Evolutionary conservation across 64 coral and sea anemone species (phyloP).

Genomic region (Montipora sp.): DNA sequence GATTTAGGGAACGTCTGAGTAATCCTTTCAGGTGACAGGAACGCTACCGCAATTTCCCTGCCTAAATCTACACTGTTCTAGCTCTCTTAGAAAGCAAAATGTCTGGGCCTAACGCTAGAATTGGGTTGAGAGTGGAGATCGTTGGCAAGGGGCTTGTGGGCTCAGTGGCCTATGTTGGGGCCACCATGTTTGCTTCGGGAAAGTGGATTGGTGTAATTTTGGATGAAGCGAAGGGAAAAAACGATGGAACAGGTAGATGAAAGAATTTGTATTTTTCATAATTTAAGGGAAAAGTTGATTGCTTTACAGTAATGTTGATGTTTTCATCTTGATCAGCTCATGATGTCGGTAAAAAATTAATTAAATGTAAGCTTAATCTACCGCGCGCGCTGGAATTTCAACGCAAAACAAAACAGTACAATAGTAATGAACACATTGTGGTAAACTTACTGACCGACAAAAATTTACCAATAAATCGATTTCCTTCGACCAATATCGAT

Average conservation of each 20-base stretch:
- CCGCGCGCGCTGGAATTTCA: too few species aligned
- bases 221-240: conserved; percentile 95
- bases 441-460: too few species aligned
- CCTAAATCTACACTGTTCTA: background rate
- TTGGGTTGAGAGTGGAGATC: conserved; percentile 88
- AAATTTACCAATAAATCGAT: too few species aligned
- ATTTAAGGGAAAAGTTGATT: background rate
- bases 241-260: conserved; percentile 89
- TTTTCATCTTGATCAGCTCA: too few species aligned
- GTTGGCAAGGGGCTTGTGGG: conserved; percentile 87
- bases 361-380: too few species aligned
- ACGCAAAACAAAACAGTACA: too few species aligned
- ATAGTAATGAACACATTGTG: too few species aligned
- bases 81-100: conserved; percentile 40
- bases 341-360: too few species aligned
- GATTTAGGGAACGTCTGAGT: background rate
- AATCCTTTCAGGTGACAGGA: background rate
- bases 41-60: background rate
- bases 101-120: conserved; percentile 68
- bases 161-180: conserved; percentile 93
- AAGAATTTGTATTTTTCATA: background rate
- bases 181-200: conserved; percentile 94
- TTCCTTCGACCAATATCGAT: too few species aligned
- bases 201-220: conserved; percentile 99
- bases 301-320: too few species aligned